These are phyloP conservation scores for Stigmatopora nigra DNA, from an alignment of 2,113 vertebrate genomes.

Conservation along the genomic window DNA sequence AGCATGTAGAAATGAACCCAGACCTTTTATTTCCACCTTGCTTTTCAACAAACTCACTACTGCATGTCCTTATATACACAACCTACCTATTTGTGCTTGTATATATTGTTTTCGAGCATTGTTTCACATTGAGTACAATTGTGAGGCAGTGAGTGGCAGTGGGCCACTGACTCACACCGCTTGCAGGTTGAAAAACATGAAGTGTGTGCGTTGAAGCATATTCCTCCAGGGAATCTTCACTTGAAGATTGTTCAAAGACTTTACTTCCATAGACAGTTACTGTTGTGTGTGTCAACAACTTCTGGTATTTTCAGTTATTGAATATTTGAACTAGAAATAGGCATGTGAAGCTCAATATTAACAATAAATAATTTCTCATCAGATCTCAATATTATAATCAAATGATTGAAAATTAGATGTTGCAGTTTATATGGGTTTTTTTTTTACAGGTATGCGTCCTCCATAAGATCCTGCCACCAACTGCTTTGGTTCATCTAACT, in stretches of 20 bases:
- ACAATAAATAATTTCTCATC: not conserved
- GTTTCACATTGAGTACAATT: conserved; percentile 26
- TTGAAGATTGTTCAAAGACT: conserved; percentile 1
- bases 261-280: conserved; percentile 3
- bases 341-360: not conserved
- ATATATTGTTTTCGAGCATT: conserved; percentile 43
- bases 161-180: conserved; percentile 40
- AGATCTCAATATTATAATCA: not conserved
- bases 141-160: conserved; percentile 41
- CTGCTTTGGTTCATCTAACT: conserved; percentile 30
- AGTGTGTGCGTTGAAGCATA: not conserved
- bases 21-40: conserved; percentile 1
- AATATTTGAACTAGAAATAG: not conserved
- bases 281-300: not conserved
- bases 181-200: conserved; percentile 34
- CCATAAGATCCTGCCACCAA: conserved; percentile 13
- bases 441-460: conserved; percentile 6
- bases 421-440: no score
- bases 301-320: not conserved
- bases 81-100: conserved; percentile 41
- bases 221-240: not conserved
- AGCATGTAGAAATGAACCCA: not conserved
- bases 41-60: conserved; percentile 8
- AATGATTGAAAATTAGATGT: not conserved
- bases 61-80: conserved; percentile 15